phyloP scores from a whole-genome alignment of 2,113 vertebrate genomes.

The Bagarius yarrelli region DNA sequence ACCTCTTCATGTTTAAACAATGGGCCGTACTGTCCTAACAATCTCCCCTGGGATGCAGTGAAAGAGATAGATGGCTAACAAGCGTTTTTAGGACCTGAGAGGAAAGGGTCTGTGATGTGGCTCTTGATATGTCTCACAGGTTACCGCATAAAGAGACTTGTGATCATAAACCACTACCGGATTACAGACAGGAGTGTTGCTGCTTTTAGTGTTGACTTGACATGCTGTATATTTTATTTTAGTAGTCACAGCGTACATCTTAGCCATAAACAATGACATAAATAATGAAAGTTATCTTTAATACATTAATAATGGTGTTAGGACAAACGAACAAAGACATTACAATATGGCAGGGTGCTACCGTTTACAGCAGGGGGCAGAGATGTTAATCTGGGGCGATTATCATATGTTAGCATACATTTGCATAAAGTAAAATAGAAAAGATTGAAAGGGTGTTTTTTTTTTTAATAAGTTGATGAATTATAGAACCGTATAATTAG shows the following conservation, averaged over 20 bases:
- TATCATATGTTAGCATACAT: constrained; percentile 52
- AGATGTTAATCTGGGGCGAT: constrained; percentile 47
- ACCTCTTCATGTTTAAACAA: constrained; percentile 6
- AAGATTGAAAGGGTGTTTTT: constrained; percentile 23
- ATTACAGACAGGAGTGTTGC: background rate
- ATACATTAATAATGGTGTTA: background rate
- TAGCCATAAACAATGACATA: background rate
- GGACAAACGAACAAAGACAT: constrained; percentile 17
- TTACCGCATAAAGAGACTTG: background rate
- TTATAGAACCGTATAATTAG: background rate
- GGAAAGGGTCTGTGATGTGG: background rate
- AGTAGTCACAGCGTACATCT: background rate
- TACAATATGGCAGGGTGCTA: constrained; percentile 28
- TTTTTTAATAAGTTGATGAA: background rate
- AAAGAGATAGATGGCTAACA: background rate
- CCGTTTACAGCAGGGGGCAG: constrained; percentile 22
- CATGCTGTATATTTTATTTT: background rate
- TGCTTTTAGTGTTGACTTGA: background rate
- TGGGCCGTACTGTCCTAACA: constrained; percentile 6
- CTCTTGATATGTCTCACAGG: background rate
- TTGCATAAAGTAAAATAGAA: constrained; percentile 41
- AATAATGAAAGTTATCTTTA: background rate
- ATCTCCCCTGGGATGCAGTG: constrained; percentile 29
- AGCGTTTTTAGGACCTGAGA: background rate
- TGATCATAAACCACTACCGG: constrained; percentile 10